Evolutionary conservation across 1,140 invertebrate genomes (phyloP).

Genomic region (Eueides isabella): DNA sequence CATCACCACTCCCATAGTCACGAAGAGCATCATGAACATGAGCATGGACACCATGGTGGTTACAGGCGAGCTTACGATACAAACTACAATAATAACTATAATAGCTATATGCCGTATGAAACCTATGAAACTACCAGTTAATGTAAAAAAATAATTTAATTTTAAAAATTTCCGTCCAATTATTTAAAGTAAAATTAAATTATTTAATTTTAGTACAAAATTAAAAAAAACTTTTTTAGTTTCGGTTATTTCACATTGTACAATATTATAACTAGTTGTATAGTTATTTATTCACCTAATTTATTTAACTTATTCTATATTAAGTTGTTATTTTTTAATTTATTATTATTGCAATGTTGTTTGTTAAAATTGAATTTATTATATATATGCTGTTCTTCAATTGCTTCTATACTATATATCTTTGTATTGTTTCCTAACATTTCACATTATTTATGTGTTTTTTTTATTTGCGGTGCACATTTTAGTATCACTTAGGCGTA

Average conservation of each 20-base stretch:
- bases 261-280: slow-evolving; percentile 17
- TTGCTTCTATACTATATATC: not conserved
- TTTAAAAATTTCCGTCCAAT: not conserved
- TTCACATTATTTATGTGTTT: not conserved
- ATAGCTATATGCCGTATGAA: slow-evolving; percentile 74
- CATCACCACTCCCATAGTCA: slow-evolving; percentile 86
- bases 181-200: not conserved
- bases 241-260: slow-evolving; percentile 7
- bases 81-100: slow-evolving; percentile 60
- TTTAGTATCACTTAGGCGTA: not conserved
- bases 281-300: slow-evolving; percentile 31
- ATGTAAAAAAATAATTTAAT: not conserved
- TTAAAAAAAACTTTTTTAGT: not conserved
- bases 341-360: slow-evolving; percentile 50
- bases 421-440: not conserved
- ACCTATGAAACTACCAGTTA: slow-evolving; percentile 62
- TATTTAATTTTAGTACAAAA: not conserved
- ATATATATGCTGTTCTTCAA: not conserved
- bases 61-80: slow-evolving; percentile 80
- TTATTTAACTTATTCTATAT: slow-evolving; percentile 28
- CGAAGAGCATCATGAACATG: slow-evolving; percentile 83
- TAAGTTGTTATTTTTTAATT: slow-evolving; percentile 33
- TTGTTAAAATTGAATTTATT: slow-evolving; percentile 43
- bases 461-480: slow-evolving; percentile 1
- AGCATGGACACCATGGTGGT: slow-evolving; percentile 72